phyloP scores from a whole-genome alignment of 2,113 vertebrate species.

The Heptranchias perlo region DNA sequence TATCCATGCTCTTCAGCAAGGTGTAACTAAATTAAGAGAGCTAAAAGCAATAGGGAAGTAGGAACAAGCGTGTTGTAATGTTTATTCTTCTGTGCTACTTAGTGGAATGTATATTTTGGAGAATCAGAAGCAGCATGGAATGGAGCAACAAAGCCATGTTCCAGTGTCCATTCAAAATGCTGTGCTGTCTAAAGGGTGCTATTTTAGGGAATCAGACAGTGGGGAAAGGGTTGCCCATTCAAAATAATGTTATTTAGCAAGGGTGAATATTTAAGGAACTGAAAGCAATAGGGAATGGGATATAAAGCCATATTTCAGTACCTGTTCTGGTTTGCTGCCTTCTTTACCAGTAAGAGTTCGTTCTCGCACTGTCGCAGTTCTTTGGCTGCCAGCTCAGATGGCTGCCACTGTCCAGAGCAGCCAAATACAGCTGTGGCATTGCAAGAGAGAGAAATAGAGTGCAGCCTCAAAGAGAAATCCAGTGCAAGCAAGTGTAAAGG shows the following conservation, averaged over 20 bases:
- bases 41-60: not conserved
- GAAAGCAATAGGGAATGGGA: conserved; percentile 46
- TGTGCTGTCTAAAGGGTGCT: conserved; percentile 30
- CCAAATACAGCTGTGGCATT: conserved; percentile 89
- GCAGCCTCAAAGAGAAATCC: conserved; percentile 70
- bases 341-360: conserved; percentile 74
- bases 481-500: conserved; percentile 57
- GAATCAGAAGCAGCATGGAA: conserved; percentile 5
- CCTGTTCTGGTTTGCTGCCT: conserved; percentile 71
- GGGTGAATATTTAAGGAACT: conserved; percentile 26
- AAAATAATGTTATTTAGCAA: conserved; percentile 28
- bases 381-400: conserved; percentile 91
- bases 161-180: conserved; percentile 19
- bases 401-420: conserved; percentile 85
- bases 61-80: not conserved
- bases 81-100: not conserved
- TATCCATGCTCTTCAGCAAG: conserved; percentile 20
- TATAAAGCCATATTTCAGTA: conserved; percentile 68
- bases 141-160: conserved; percentile 26
- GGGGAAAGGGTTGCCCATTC: not conserved
- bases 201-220: not conserved
- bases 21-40: conserved; percentile 13
- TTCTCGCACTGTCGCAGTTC: conserved; percentile 85
- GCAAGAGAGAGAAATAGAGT: conserved; percentile 67
- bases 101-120: not conserved